Evolutionary conservation across 2,888 invertebrate species (phyloP), one percentile per base, ranked within the genome.

Genomic region (Cordilura impudica): DNA sequence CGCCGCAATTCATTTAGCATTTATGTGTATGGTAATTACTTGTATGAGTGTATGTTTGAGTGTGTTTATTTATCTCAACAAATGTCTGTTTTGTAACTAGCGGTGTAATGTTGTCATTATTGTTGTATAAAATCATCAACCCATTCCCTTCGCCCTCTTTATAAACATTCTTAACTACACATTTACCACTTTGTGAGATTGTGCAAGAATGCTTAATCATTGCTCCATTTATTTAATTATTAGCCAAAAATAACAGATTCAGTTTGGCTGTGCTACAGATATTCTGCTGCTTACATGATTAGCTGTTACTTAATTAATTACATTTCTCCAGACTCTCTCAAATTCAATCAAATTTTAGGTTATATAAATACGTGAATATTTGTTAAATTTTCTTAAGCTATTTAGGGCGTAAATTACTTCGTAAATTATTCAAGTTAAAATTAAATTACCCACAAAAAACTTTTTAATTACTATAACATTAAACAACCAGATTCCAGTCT

Each of bases 271-370:
- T 73, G 47, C 66, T 70, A 70, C n/a, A 29, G 29, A 54, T 51
- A 70, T 73, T 70, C 65, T n/a, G n/a, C n/a, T n/a, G n/a, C 45
- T 47, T 29, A 70, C 21, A 47, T 74, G 53, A 78, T 78, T 73
- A 78, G 49, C 65, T 26, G 35, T 60, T n/a, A n/a, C n/a, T n/a
- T 70, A 73, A 73, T 74, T 78, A 74, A 74, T 78, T 78, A 66
- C 53, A 60, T 66, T 78, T 73, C 67, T 1, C 6, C 35, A 29
- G 16, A 66, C 16, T 49, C 67, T 51, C n/a, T 47, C 18, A 3
- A 69, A 31, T 29, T 60, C 16, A 12, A 39, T n/a, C 4, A 31
- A 43, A 74, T 51, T 12, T 10, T 39, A 2, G 35, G 2, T 4
- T 1, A 10, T 31, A 31, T 4, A 31, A 31, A 31, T 3, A 31